phyloP scores from a whole-genome alignment of 2,888 invertebrate species.

The Macaria notata region DNA sequence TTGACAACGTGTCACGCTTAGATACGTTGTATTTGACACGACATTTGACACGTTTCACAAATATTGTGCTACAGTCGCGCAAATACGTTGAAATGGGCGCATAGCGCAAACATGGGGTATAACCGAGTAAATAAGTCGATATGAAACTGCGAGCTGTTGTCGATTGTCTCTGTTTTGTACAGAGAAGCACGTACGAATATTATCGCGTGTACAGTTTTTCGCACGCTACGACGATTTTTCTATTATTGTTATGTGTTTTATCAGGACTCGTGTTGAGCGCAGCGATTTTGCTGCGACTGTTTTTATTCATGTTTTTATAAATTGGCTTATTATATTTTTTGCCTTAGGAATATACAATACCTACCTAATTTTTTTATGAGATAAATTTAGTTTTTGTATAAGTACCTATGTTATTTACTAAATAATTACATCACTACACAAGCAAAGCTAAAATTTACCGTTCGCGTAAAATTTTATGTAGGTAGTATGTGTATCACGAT shows the following conservation, averaged over 20 bases:
- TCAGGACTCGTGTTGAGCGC: conserved; percentile 30
- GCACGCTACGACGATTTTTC: conserved; percentile 42
- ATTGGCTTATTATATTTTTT: too few relatives aligned
- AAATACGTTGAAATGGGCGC: conserved; percentile 70
- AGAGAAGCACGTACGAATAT: conserved; percentile 62
- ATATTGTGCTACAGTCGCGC: conserved; percentile 73
- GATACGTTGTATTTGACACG: conserved; percentile 73
- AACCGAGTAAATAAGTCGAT: conserved; percentile 63
- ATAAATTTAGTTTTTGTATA: too few relatives aligned
- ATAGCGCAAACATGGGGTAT: conserved; percentile 69
- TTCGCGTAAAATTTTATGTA: too few relatives aligned
- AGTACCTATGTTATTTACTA: too few relatives aligned
- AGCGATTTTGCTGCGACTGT: conserved; percentile 5
- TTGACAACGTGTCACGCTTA: conserved; percentile 72
- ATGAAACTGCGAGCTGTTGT: conserved; percentile 68
- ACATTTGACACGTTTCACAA: conserved; percentile 78
- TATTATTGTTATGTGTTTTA: conserved; percentile 45
- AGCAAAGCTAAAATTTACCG: too few relatives aligned
- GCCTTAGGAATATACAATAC: too few relatives aligned
- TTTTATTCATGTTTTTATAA: too few relatives aligned
- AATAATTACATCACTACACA: too few relatives aligned
- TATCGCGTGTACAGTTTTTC: conserved; percentile 56
- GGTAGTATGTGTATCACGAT: too few relatives aligned
- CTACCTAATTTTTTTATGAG: too few relatives aligned
- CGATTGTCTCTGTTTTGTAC: conserved; percentile 60